Evolutionary conservation across 2,797 vertebrate species (phyloP), one percentile per base, ranked within the genome.

Genomic region (Florisuga fusca): DNA sequence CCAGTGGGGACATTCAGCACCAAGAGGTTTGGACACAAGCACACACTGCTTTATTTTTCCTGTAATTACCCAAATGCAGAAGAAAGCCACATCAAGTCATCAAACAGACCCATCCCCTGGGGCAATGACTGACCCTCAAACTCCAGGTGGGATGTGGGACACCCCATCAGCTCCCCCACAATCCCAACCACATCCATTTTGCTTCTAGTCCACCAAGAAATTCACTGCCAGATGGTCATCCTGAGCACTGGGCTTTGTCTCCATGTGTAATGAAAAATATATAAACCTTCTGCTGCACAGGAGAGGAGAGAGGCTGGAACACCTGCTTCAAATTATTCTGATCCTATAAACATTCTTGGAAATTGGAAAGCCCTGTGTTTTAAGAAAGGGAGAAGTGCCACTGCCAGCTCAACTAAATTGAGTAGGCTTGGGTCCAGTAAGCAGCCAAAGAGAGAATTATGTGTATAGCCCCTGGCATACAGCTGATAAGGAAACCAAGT

Each of bases 261-360:
- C 93, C 92, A 80, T 85, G 95, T 57, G 84, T 88, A 96, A 97
- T 97, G 93, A 97, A 98, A 98, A 97, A 97, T 96, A 97, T 57
- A 97, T 97, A 97, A 98, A 95, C 97, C 97, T 97, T 98, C 98
- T 98, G 97, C 91, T 96, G 77, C 61, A n/a, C 91, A 93, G 97
- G 63, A 81, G 78, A 97, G 85, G 38, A 71, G 26, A 94, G 93
- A 97, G 84, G 87, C 88, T 97, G 78, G 25, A 98, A 97, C 97
- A 98, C 97, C 98, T 98, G 98, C 89, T 98, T 97, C 96, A 94
- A 95, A 97, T 98, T 95, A 97, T 94, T 91, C 84, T 94, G 92
- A 90, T 95, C 87, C 95, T 88, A 96, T 85, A 97, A 98, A 96
- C 96, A 97, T 96, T 89, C 96, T 94, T 94, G 89, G 94, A 96